Evolutionary conservation across 2,797 vertebrate species (phyloP), one percentile per base, ranked within the genome.

Genomic region (Sebastes variabilis): DNA sequence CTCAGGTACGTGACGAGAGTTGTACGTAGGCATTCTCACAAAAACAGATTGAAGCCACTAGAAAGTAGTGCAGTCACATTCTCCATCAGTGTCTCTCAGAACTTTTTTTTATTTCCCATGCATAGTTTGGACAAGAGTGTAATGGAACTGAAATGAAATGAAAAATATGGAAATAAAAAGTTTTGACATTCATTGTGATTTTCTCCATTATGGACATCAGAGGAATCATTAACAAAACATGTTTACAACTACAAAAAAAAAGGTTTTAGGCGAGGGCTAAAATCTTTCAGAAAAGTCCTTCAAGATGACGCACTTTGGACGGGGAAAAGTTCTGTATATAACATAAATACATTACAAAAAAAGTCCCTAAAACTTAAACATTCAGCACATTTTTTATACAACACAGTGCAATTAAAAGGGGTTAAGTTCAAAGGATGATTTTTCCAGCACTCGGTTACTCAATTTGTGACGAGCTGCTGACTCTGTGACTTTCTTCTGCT

Each of bases 111-210:
- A 92, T 96, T 96, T 96, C 91, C 94, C 96, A 97, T 97, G 96
- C 96, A 97, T 97, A 97, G 96, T 96, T 96, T 96, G 95, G 94
- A 96, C 95, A 96, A 92, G 93, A 95, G 94, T 95, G 94, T 96
- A 96, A 95, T 96, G 96, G 88, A 95, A 93, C 91, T 88, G 89
- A 93, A 92, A 85, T 80, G 30, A 80, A 89, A 75, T 72, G 6
- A 66, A 86, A 89, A 82, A 66, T 56, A 86, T 66, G 82, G 66
- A 88, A 89, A 92, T 65, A 86, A 85, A 92, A 92, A 84, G 70
- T 83, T 86, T 90, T 89, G 93, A 96, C 95, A 96, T 95, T 95
- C 94, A 91, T 91, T 81, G 84, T 87, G 87, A 90, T 93, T 94
- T 93, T 91, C 83, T 92, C 85, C 81, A 83, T 92, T 82, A 80